Percentiles rank a stretch among this genome's conserved stretches.
Conservation (phyloP, 2,888 invertebrate species). For the Linyphia triangularis region DNA sequence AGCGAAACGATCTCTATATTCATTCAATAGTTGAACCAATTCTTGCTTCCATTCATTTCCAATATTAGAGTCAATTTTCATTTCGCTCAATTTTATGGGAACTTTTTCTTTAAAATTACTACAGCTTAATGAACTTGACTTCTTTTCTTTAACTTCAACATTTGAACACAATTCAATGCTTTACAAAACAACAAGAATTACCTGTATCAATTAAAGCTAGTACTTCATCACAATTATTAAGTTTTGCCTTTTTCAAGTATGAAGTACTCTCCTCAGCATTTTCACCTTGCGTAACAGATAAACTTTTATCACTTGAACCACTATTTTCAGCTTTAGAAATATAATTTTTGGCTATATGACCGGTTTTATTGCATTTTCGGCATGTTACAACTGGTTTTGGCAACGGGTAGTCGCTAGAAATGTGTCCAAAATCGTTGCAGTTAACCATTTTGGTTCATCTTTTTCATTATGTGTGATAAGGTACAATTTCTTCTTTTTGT, state of each 20-base stretch:
- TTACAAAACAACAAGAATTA: neutral
- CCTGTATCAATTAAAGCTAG: neutral
- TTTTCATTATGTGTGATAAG: no score
- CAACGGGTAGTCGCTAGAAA: neutral
- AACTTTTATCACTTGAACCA: no score
- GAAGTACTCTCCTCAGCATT: neutral
- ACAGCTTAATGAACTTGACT: no score
- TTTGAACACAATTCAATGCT: neutral
- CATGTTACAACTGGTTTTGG: neutral
- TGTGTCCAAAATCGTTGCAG: neutral
- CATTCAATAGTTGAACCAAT: no score
- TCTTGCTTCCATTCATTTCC: no score
- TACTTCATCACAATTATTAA: neutral
- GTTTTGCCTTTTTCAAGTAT: neutral
- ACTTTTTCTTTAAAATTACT: no score
- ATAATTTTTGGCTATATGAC: conserved; percentile 10
- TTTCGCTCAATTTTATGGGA: no score
- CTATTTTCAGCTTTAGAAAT: neutral
- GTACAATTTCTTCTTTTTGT: neutral
- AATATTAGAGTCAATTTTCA: no score
- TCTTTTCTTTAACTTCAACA: no score
- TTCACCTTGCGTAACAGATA: no score
- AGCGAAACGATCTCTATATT: no score
- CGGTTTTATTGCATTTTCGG: no score
- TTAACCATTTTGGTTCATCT: neutral